These are phyloP conservation scores for Cetonia aurata DNA, from an alignment of 2,888 invertebrate species.

Conservation along the genomic window DNA sequence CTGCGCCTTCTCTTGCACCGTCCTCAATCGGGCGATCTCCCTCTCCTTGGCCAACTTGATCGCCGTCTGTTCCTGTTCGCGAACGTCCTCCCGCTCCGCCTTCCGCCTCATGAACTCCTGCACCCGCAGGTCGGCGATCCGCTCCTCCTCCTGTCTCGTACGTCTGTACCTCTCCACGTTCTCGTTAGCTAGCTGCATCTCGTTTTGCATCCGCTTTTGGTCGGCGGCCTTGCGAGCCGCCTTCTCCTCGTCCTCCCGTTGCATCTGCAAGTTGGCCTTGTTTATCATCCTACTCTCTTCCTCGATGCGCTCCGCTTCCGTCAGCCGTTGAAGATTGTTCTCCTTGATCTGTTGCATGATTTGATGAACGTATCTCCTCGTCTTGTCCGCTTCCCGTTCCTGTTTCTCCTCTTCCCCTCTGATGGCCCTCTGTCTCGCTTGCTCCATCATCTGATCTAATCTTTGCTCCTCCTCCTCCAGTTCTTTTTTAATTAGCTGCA, in stretches of 20 bases:
- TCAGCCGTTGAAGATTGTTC: slow-evolving; percentile 68
- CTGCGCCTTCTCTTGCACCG: slow-evolving; percentile 70
- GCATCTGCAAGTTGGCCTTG: slow-evolving; percentile 74
- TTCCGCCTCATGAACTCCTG: slow-evolving; percentile 74
- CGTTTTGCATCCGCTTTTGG: slow-evolving; percentile 71
- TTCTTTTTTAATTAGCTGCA: slow-evolving; percentile 70
- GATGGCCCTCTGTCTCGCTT: slow-evolving; percentile 72
- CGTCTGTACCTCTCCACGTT: slow-evolving; percentile 73
- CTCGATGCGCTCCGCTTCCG: slow-evolving; percentile 77
- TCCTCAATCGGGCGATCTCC: slow-evolving; percentile 69
- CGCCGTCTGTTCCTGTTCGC: slow-evolving; percentile 69
- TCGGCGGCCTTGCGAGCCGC: slow-evolving; percentile 69
- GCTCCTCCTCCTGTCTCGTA: slow-evolving; percentile 75
- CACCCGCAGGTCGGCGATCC: slow-evolving; percentile 74
- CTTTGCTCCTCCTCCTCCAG: slow-evolving; percentile 70
- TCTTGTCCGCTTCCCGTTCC: slow-evolving; percentile 57
- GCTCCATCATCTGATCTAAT: slow-evolving; percentile 80
- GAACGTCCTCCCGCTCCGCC: slow-evolving; percentile 72
- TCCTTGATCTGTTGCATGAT: slow-evolving; percentile 68
- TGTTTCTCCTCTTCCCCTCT: slow-evolving; percentile 69
- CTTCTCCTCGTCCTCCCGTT: slow-evolving; percentile 74
- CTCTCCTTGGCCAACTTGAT: slow-evolving; percentile 74
- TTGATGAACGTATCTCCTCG: slow-evolving; percentile 55
- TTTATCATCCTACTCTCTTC: slow-evolving; percentile 77
- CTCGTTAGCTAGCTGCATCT: slow-evolving; percentile 73